A percentile compares a stretch with the other conserved stretches of the same genome.
These are phyloP conservation scores for Mesitornis unicolor DNA, from an alignment of 2,113 vertebrate genomes.

Conservation along the genomic window DNA sequence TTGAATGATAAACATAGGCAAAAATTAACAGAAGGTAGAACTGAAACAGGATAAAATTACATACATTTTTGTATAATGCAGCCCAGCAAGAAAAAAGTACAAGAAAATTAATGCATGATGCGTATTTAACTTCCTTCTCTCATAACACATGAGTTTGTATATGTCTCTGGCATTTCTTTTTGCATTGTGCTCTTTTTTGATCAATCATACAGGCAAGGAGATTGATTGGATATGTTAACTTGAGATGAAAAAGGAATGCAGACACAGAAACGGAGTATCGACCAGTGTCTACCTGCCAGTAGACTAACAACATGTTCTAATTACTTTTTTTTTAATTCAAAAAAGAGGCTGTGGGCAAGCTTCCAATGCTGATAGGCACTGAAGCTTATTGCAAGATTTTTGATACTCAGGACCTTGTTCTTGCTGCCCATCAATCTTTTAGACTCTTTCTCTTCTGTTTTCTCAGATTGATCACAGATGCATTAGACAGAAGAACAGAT, in stretches of 20 bases:
- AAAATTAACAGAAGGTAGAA: background rate
- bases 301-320: constrained; percentile 1
- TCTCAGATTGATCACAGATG: background rate
- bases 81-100: background rate
- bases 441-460: background rate
- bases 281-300: background rate
- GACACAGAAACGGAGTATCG: background rate
- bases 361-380: background rate
- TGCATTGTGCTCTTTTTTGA: background rate
- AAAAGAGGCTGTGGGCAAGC: background rate
- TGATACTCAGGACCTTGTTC: background rate
- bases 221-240: constrained; percentile 18
- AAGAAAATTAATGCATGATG: background rate
- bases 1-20: background rate
- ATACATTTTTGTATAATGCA: background rate
- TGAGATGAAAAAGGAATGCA: background rate
- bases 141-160: background rate
- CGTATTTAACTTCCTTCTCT: background rate
- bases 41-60: background rate
- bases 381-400: background rate
- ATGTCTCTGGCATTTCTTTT: background rate
- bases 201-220: background rate
- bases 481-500: constrained; percentile 4
- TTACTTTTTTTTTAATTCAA: background rate
- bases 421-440: background rate